A percentile compares a stretch with the other conserved stretches of the same genome.
Conservation (phyloP, 2,888 invertebrate genomes). For the Morpho helenor region DNA sequence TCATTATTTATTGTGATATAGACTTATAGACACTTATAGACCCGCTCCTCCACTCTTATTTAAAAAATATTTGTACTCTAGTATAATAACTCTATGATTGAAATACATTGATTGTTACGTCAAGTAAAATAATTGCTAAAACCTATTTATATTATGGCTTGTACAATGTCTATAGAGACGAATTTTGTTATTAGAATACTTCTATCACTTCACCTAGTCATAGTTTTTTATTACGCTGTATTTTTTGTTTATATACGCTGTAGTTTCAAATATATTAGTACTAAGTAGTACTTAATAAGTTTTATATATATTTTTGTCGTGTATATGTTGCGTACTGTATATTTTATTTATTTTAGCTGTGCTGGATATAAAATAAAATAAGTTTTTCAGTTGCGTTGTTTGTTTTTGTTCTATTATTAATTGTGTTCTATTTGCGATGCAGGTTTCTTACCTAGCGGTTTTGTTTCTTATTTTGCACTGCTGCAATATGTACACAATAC, state of each 20-base stretch:
- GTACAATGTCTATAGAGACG: too few relatives aligned
- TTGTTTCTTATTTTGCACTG: conserved; percentile 93
- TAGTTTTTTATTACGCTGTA: conserved; percentile 1
- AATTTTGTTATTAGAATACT: not conserved
- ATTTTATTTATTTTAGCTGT: conserved; percentile 15
- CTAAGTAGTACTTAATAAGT: conserved; percentile 16
- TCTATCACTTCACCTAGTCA: conserved; percentile 14
- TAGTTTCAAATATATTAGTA: conserved; percentile 2
- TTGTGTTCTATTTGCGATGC: conserved; percentile 51
- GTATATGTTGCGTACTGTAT: conserved; percentile 9
- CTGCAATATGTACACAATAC: conserved; percentile 93
- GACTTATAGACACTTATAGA: too few relatives aligned
- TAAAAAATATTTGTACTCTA: too few relatives aligned
- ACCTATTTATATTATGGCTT: too few relatives aligned
- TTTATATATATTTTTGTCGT: conserved; percentile 8
- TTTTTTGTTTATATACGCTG: not conserved
- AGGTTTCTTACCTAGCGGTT: conserved; percentile 89
- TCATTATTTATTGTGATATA: too few relatives aligned
- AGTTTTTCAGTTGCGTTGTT: conserved; percentile 6
- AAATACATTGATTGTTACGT: too few relatives aligned
- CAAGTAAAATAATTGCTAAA: too few relatives aligned
- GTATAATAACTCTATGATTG: too few relatives aligned
- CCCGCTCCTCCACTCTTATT: too few relatives aligned
- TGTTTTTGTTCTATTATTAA: conserved; percentile 33
- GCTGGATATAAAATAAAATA: conserved; percentile 9